Evolutionary conservation across 2,113 vertebrate genomes (phyloP), one percentile per base, ranked within the genome.

Genomic region (Microtus richardsoni): DNA sequence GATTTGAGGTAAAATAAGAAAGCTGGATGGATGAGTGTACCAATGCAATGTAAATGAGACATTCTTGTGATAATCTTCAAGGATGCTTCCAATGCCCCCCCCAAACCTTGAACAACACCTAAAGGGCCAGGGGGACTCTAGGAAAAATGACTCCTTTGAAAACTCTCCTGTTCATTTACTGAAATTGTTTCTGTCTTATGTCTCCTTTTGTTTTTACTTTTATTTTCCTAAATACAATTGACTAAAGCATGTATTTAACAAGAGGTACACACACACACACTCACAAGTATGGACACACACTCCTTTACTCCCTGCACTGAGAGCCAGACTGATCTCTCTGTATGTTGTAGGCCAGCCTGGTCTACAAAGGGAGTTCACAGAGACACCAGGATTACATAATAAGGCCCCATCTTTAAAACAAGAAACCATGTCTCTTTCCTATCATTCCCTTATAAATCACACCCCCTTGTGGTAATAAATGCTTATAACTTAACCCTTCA

Each of bases 391-490:
- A 9, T 28, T 66, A 44, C 24, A n/a, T 30, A 66, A 33, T 19
- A 5, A 85, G 41, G 66, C 39, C 58, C 14, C 8, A 33, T 66
- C 39, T 74, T 74, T 28, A 36, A 66, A 33, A 33, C 19, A 70
- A 52, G 49, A 70, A 54, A 28, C 5, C 22, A 49, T 80, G 5
- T 73, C 12, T 47, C n/a, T 75, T 44, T 19, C 11, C 33, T 54
- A 30, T 47, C 19, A 62, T 78, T n/a, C 33, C 36, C 12, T 74
- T 91, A 39, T 21, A 89, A 84, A 64, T 33, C 78, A 30, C 44
- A 73, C 36, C 41, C 66, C 28, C 11, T 77, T 78, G 21, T 71
- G 78, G 85, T 94, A 91, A 96, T 36, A 44, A 94, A 77, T 71
- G 33, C 71, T 84, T 41, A 54, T 77, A 71, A 22, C 30, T 49